phyloP scores from a whole-genome alignment of 2,797 vertebrate genomes.

The Miichthys miiuy region DNA sequence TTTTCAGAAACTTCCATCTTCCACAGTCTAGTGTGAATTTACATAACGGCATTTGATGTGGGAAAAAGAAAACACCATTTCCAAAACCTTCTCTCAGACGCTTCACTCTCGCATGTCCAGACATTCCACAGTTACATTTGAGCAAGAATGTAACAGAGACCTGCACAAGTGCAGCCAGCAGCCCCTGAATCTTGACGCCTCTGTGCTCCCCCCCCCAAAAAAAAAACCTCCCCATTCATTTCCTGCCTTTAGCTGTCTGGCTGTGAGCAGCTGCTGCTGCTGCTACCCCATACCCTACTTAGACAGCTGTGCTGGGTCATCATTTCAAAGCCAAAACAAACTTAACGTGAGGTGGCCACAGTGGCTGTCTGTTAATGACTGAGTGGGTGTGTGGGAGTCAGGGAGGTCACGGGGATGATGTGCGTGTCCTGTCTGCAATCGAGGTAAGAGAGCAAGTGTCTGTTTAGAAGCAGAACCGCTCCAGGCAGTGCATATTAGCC shows the following conservation, averaged over 20 bases:
- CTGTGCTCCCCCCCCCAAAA: background rate
- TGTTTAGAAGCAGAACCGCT: conserved; percentile 22
- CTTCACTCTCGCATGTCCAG: conserved; percentile 51
- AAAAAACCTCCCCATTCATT: conserved; percentile 44
- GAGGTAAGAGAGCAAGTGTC: conserved; percentile 27
- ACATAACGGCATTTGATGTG: conserved; percentile 46
- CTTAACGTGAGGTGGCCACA: conserved; percentile 64
- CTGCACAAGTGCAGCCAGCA: conserved; percentile 73
- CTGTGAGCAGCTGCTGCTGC: conserved; percentile 79
- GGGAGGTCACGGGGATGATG: conserved; percentile 40
- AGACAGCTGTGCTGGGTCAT: conserved; percentile 86
- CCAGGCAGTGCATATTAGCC: conserved; percentile 31
- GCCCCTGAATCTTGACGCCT: conserved; percentile 73
- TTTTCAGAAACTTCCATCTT: conserved; percentile 51
- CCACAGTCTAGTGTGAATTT: conserved; percentile 38
- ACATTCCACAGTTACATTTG: conserved; percentile 63
- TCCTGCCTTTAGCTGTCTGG: conserved; percentile 65
- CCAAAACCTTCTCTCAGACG: conserved; percentile 37
- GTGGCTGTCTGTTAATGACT: conserved; percentile 68
- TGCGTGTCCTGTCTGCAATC: conserved; percentile 29
- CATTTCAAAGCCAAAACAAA: conserved; percentile 83
- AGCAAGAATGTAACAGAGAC: conserved; percentile 64
- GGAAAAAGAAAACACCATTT: background rate
- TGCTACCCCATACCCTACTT: conserved; percentile 83
- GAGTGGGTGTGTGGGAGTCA: conserved; percentile 42